Conservation (phyloP, 2,113 vertebrate genomes). For the Lethenteron reissneri region DNA sequence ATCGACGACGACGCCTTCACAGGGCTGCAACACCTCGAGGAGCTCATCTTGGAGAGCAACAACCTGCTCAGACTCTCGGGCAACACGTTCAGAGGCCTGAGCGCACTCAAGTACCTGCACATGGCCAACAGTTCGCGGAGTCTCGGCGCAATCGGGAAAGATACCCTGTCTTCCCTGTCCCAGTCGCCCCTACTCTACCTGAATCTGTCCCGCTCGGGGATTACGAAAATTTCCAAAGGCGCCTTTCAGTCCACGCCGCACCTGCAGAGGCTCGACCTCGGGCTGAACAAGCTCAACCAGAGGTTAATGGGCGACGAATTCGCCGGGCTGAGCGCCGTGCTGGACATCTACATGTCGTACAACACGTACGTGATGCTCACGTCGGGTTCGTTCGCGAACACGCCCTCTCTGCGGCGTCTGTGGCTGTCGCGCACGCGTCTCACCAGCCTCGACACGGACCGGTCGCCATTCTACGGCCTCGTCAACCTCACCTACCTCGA, state of each 20-base stretch:
- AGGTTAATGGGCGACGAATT: slow-evolving; percentile 51
- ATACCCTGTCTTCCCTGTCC: slow-evolving; percentile 45
- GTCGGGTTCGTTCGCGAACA: slow-evolving; percentile 32
- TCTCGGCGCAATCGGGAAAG: slow-evolving; percentile 30
- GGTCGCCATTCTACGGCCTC: slow-evolving; percentile 46
- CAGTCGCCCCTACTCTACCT: slow-evolving; percentile 37
- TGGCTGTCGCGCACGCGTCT: slow-evolving; percentile 38
- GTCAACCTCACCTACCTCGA: slow-evolving; percentile 45
- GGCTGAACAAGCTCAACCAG: slow-evolving; percentile 54
- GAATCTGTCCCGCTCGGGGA: slow-evolving; percentile 42
- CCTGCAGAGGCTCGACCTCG: slow-evolving; percentile 39
- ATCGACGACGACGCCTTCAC: slow-evolving; percentile 35
- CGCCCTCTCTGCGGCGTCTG: slow-evolving; percentile 37
- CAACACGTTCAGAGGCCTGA: slow-evolving; percentile 46
- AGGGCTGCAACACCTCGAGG: slow-evolving; percentile 34
- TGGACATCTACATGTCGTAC: slow-evolving; percentile 44
- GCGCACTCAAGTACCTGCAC: slow-evolving; percentile 33
- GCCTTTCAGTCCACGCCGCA: slow-evolving; percentile 36
- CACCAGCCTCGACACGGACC: slow-evolving; percentile 23
- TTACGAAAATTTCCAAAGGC: slow-evolving; percentile 24
- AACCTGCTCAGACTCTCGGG: slow-evolving; percentile 24
- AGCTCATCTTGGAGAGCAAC: slow-evolving; percentile 36
- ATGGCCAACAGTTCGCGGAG: slow-evolving; percentile 30
- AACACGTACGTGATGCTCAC: slow-evolving; percentile 34
- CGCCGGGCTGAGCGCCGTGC: slow-evolving; percentile 32